phyloP scores from a whole-genome alignment of 2,888 invertebrate species.

The Cosmia pyralina region DNA sequence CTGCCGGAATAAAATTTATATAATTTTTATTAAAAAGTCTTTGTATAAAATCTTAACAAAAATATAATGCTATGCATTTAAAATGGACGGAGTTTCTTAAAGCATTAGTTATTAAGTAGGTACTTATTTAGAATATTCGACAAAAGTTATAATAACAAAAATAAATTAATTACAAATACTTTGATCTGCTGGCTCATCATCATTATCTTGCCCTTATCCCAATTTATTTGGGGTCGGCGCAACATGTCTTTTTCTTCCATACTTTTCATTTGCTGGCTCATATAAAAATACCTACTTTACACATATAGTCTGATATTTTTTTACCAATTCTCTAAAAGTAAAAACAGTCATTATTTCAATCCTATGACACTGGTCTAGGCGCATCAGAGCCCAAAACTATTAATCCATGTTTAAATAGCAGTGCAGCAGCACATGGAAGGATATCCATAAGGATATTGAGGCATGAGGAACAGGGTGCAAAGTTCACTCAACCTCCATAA shows the following conservation, averaged over 20 bases:
- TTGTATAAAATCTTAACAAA: conserved; percentile 20
- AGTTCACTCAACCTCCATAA: no score
- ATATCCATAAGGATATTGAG: no score
- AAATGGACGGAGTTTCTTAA: conserved; percentile 42
- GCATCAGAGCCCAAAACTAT: neutral
- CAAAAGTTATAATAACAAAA: neutral
- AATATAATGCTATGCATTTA: conserved; percentile 19
- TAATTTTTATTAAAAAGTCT: conserved; percentile 16
- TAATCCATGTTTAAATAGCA: neutral
- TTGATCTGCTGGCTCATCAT: conserved; percentile 12
- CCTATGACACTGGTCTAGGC: neutral
- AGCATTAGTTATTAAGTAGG: conserved; percentile 21
- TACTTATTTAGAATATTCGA: conserved; percentile 21
- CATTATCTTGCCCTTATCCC: no score
- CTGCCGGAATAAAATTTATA: neutral
- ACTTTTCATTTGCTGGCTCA: conserved; percentile 5
- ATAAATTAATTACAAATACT: conserved; percentile 18
- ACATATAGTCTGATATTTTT: neutral
- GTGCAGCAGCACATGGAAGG: neutral
- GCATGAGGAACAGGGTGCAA: no score
- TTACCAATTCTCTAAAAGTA: neutral
- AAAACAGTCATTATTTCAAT: neutral
- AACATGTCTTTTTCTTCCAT: no score
- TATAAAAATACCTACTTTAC: neutral
- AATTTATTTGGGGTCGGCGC: no score